Evolutionary conservation across 2,888 invertebrate genomes (phyloP).

Genomic region (Amblyjoppa proteus): DNA sequence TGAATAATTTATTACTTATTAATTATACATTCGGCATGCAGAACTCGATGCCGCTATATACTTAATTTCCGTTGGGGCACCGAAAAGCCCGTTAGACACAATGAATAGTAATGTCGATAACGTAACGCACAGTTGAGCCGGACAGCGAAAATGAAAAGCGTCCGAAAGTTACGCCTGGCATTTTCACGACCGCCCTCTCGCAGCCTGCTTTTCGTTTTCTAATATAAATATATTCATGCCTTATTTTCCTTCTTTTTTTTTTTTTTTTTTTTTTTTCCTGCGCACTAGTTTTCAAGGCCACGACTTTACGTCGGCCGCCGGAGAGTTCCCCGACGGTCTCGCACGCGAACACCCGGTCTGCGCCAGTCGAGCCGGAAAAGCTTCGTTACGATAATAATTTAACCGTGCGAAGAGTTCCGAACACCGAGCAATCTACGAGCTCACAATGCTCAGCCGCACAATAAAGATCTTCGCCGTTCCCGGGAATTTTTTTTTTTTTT

Average conservation of each 20-base stretch:
- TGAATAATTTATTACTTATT: too few species aligned
- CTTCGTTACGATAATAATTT: conserved; percentile 65
- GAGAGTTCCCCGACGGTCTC: conserved; percentile 9
- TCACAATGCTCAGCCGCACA: neutral
- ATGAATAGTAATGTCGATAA: neutral
- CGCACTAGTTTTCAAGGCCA: conserved; percentile 46
- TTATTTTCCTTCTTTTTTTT: too few species aligned
- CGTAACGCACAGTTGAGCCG: neutral
- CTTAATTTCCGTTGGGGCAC: too few species aligned
- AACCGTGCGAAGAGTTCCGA: conserved; percentile 57
- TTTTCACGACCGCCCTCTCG: neutral
- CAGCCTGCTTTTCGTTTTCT: conserved; percentile 2
- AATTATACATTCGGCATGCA: too few species aligned
- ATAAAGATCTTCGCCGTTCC: conserved; percentile 47
- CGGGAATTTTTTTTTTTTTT: conserved; percentile 14
- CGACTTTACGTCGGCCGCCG: neutral
- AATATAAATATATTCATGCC: conserved; percentile 11
- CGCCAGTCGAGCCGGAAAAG: conserved; percentile 57
- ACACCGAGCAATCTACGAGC: conserved; percentile 1
- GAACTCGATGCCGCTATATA: too few species aligned
- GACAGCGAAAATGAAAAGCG: neutral
- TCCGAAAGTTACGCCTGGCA: neutral
- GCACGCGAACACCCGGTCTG: neutral
- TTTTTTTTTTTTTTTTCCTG: neutral
- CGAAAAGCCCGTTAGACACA: too few species aligned